A percentile compares a stretch with the other conserved stretches of the same genome.
Evolutionary conservation across 2,113 vertebrate genomes (phyloP).

Genomic region (Zosterops hypoxanthus): DNA sequence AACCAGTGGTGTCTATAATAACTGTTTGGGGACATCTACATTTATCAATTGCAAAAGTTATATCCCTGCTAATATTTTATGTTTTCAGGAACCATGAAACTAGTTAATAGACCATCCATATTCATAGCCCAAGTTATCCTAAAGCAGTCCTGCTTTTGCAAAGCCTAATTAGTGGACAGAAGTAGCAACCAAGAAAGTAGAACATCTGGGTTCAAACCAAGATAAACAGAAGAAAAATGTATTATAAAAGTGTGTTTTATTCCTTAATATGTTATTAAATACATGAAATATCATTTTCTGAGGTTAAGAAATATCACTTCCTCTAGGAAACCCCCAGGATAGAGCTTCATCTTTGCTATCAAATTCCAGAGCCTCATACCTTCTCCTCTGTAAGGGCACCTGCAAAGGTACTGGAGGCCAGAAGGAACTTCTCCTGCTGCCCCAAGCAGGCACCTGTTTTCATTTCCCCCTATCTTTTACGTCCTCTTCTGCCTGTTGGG

Average conservation of each 20-base stretch:
- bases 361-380: not conserved
- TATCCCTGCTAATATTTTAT: slow-evolving; percentile 38
- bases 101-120: slow-evolving; percentile 20
- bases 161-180: slow-evolving; percentile 6
- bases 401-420: not conserved
- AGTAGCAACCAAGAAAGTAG: not conserved
- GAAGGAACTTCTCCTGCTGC: not conserved
- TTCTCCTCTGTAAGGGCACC: not conserved
- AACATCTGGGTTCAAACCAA: not conserved
- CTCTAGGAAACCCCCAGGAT: not conserved
- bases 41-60: slow-evolving; percentile 46
- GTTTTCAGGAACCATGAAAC: slow-evolving; percentile 34
- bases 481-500: not conserved
- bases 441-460: not conserved
- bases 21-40: slow-evolving; percentile 9
- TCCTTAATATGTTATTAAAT: not conserved
- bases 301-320: not conserved
- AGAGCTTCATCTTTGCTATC: not conserved
- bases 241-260: not conserved
- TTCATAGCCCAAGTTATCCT: slow-evolving; percentile 1
- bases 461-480: not conserved
- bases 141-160: slow-evolving; percentile 10
- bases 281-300: not conserved
- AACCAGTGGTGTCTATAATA: slow-evolving; percentile 27
- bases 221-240: not conserved